These are phyloP conservation scores for Dicrurus megarhynchus DNA, from an alignment of 2,113 vertebrate species.

Conservation along the genomic window DNA sequence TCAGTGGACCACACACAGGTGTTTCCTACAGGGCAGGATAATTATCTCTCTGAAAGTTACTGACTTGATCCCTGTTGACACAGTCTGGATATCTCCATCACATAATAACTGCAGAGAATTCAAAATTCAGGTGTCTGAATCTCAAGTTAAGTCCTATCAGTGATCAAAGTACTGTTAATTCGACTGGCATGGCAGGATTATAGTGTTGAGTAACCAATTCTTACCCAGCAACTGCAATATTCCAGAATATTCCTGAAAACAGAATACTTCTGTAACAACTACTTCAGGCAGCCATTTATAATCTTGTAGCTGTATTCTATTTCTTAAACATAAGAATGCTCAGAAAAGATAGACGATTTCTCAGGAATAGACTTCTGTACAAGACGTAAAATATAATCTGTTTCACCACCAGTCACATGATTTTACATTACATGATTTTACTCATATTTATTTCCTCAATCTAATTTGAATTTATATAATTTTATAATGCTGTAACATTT, in stretches of 20 bases:
- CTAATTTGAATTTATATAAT: background rate
- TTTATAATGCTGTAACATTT: background rate
- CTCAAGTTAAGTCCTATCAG: background rate
- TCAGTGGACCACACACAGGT: background rate
- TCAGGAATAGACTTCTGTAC: background rate
- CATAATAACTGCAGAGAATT: background rate
- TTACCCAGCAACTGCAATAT: background rate
- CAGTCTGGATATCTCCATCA: background rate
- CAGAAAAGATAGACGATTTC: background rate
- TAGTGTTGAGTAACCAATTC: background rate
- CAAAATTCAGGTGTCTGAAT: background rate
- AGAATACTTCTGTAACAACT: background rate
- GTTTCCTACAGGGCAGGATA: background rate
- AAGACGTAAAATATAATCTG: background rate
- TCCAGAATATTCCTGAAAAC: background rate
- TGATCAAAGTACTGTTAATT: background rate
- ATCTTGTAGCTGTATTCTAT: background rate
- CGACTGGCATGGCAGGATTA: background rate
- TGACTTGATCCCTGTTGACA: background rate
- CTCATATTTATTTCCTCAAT: background rate
- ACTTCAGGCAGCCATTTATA: background rate
- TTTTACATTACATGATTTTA: background rate
- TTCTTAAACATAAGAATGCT: background rate
- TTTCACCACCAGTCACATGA: background rate
- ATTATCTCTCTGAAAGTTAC: background rate